phyloP scores from a whole-genome alignment of 2,888 invertebrate species.

The Synanthedon formicaeformis region DNA sequence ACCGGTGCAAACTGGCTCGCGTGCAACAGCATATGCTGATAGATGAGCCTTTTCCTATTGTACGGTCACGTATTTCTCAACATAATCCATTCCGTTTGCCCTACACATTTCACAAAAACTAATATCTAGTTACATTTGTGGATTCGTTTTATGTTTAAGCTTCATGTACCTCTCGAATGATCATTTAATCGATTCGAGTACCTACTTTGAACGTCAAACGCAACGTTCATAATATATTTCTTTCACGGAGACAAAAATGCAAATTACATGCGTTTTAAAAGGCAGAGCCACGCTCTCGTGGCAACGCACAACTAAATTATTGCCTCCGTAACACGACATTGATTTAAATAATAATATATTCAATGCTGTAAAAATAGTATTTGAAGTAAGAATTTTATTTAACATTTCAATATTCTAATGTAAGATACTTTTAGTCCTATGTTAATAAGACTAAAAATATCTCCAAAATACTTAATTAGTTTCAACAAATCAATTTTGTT shows the following conservation, averaged over 20 bases:
- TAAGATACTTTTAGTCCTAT: too few species aligned
- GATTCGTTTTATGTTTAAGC: slow-evolving; percentile 5
- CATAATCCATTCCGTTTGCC: slow-evolving; percentile 14
- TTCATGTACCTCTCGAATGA: neutral
- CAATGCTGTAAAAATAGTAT: too few species aligned
- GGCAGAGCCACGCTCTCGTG: slow-evolving; percentile 22
- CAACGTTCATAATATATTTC: slow-evolving; percentile 15
- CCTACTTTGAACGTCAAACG: slow-evolving; percentile 17
- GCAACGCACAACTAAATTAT: slow-evolving; percentile 32
- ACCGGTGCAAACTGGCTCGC: slow-evolving; percentile 24
- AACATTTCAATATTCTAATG: too few species aligned
- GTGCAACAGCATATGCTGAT: slow-evolving; percentile 16
- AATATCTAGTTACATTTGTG: slow-evolving; percentile 11
- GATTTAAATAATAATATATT: slow-evolving; percentile 25
- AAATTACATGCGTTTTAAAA: slow-evolving; percentile 32
- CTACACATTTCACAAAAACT: slow-evolving; percentile 20
- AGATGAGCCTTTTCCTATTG: slow-evolving; percentile 27
- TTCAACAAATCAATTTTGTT: too few species aligned
- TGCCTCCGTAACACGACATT: slow-evolving; percentile 30
- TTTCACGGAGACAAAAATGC: slow-evolving; percentile 38
- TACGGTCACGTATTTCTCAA: slow-evolving; percentile 45
- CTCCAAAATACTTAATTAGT: too few species aligned
- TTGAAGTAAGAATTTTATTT: too few species aligned
- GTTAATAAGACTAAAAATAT: too few species aligned
- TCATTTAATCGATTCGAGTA: slow-evolving; percentile 12